Evolutionary conservation across 2,888 invertebrate genomes (phyloP).

Genomic region (Dryomyza anilis): DNA sequence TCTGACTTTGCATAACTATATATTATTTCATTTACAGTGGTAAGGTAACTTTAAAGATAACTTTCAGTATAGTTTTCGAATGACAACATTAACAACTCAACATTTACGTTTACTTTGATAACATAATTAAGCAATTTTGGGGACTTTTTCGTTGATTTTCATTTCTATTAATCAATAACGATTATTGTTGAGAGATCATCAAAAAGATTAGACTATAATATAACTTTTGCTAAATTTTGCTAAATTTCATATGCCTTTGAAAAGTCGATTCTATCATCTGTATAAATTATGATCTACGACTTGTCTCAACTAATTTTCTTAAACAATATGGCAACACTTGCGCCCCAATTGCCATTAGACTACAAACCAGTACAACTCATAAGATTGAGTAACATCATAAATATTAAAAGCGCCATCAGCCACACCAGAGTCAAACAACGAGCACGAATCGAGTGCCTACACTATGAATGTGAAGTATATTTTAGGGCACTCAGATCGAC

Average conservation of each 20-base stretch:
- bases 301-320: background rate
- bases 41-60: no score
- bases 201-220: no score
- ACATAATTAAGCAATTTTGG: no score
- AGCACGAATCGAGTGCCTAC: background rate
- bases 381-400: slow-evolving; percentile 29
- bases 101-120: no score
- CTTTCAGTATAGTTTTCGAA: no score
- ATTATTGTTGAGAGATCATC: no score
- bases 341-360: background rate
- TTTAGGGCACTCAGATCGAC: background rate
- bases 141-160: background rate
- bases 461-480: background rate
- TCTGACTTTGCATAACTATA: no score
- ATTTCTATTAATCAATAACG: background rate
- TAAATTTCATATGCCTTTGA: no score
- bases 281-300: background rate
- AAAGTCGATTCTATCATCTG: background rate
- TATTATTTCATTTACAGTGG: no score
- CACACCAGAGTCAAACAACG: slow-evolving; percentile 12
- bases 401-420: slow-evolving; percentile 27
- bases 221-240: no score
- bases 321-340: slow-evolving; percentile 3
- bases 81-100: no score
- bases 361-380: background rate